Evolutionary conservation across 2,113 vertebrate genomes (phyloP), one percentile per base, ranked within the genome.

Genomic region (Brienomyrus longianalis): DNA sequence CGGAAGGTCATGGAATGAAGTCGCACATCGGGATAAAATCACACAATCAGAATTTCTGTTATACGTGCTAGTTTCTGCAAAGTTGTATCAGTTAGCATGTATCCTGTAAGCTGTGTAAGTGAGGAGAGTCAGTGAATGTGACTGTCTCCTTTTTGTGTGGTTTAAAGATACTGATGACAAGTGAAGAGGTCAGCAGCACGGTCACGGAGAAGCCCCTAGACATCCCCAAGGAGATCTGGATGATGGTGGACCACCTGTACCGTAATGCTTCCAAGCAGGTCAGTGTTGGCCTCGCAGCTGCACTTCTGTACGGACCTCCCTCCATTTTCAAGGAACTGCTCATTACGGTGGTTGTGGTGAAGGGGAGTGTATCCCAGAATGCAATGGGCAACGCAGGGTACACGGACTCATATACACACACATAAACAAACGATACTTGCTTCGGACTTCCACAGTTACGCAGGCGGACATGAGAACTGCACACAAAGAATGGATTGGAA

Each of bases 211-310:
- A 95, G 62, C 96, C 97, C n/a, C 92, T 98, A 90, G 96, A 97
- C 62, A 97, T 99, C 89, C 98, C 98, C 2, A 99, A 99, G 93
- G 98, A 99, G 89, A 95, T 99, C 88, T 98, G 97, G 97, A 98
- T 98, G 97, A 96, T 99, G 97, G 97, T 99, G 91, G 97, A 99
- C 92, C 96, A 98, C 93, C 93, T 99, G 80, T 97, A 97, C 51
- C 96, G 96, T 90, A 97, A 95, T 39, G 98, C 97, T 90, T 92
- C 95, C 89, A 97, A 97, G 92, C 98, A 99, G 97, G 98, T 99
- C 35, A 92, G 91, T 13, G 21, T 7, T 27, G 62, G 62, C 10
- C n/a, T 27, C 31, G 62, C 10, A 31, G 27, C 62, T 70, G n/a
- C n/a, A 70, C 62, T 27, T 3, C 62, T n/a, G 9, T 31, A 31